Evolutionary conservation across 2,888 invertebrate species (phyloP).

Genomic region (Odontocerum albicorne): DNA sequence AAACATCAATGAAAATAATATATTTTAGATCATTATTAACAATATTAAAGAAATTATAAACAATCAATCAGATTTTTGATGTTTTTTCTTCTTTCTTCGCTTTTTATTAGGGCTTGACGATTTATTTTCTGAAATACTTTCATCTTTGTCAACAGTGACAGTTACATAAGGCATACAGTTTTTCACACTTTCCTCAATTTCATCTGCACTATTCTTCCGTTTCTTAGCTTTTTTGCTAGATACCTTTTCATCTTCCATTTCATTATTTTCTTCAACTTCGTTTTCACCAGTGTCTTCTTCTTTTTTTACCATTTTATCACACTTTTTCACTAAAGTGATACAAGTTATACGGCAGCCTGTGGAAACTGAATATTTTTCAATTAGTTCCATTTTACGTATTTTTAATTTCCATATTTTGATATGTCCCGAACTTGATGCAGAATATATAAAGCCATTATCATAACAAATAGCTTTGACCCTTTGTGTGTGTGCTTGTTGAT

Average conservation of each 20-base stretch:
- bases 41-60: not conserved
- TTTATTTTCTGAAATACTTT: not conserved
- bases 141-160: slow-evolving; percentile 10
- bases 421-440: slow-evolving; percentile 78
- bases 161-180: slow-evolving; percentile 17
- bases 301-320: slow-evolving; percentile 38
- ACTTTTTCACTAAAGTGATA: slow-evolving; percentile 59
- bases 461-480: slow-evolving; percentile 69
- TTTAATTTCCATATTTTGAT: slow-evolving; percentile 70
- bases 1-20: too few relatives aligned
- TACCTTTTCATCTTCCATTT: not conserved
- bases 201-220: slow-evolving; percentile 3
- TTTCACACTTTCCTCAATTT: slow-evolving; percentile 5
- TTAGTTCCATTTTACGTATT: slow-evolving; percentile 43
- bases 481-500: slow-evolving; percentile 60
- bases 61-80: not conserved
- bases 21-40: too few relatives aligned
- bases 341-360: slow-evolving; percentile 76
- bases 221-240: not conserved
- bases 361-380: slow-evolving; percentile 61
- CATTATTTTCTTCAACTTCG: slow-evolving; percentile 2
- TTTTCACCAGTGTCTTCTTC: slow-evolving; percentile 1
- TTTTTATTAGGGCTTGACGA: slow-evolving; percentile 6
- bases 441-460: slow-evolving; percentile 61
- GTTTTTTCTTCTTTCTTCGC: slow-evolving; percentile 16